A percentile compares a stretch with the other conserved stretches of the same genome.
Conservation (phyloP, 2,888 invertebrate genomes). For the Pinctada fucata region DNA sequence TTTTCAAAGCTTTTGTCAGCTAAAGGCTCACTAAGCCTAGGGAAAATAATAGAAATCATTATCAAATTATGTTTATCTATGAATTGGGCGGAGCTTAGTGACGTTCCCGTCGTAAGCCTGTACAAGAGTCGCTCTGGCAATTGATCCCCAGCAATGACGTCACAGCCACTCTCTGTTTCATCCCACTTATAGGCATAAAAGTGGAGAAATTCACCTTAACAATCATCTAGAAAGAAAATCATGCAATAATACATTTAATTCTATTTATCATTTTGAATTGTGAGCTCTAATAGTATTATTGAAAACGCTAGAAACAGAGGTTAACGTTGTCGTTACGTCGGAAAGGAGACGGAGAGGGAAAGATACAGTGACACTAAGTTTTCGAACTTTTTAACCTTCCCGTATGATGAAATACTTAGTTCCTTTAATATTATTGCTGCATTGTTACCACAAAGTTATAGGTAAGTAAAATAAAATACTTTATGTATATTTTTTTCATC, state of each 20-base stretch:
- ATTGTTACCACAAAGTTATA: background rate
- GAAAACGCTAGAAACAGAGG: too few relatives aligned
- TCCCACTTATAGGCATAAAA: background rate
- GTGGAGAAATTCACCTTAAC: background rate
- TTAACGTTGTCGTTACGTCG: too few relatives aligned
- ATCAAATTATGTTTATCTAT: too few relatives aligned
- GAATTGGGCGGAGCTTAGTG: background rate
- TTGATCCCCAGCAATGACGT: slow-evolving; percentile 20
- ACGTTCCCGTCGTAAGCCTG: background rate
- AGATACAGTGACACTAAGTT: too few relatives aligned
- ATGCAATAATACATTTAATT: too few relatives aligned
- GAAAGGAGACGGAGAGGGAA: too few relatives aligned
- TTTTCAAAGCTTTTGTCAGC: background rate
- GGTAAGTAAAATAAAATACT: background rate
- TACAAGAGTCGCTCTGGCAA: background rate
- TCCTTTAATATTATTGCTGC: background rate
- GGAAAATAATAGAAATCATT: background rate
- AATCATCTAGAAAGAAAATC: too few relatives aligned
- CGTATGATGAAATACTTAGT: background rate
- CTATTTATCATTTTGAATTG: too few relatives aligned
- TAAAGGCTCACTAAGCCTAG: background rate
- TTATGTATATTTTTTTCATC: background rate
- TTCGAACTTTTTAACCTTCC: background rate
- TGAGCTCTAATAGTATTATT: too few relatives aligned
- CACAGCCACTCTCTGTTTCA: slow-evolving; percentile 5